These are phyloP conservation scores for Drepana arcuata DNA, from an alignment of 1,140 invertebrate species.

Conservation along the genomic window DNA sequence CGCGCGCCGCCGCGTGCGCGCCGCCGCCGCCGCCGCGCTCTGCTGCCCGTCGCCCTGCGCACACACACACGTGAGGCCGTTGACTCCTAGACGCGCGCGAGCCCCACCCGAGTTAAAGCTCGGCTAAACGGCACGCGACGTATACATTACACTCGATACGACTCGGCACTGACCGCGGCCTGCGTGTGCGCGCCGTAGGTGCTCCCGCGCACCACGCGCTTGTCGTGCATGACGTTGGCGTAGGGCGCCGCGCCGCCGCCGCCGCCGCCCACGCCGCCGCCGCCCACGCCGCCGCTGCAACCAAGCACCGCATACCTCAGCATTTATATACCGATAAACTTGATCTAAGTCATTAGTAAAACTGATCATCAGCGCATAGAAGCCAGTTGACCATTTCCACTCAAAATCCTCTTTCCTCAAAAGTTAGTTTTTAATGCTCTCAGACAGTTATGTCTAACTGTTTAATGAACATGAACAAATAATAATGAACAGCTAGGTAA, in stretches of 20 bases:
- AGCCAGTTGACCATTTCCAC: too few species aligned
- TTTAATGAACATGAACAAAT: too few species aligned
- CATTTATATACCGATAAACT: too few species aligned
- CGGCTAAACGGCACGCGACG: not conserved
- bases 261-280: conserved; percentile 43
- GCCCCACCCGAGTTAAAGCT: too few species aligned
- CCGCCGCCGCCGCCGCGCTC: conserved; percentile 72
- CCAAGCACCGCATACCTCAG: conserved; percentile 1
- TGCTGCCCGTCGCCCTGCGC: conserved; percentile 73
- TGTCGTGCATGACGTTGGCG: conserved; percentile 89
- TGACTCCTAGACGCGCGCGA: too few species aligned
- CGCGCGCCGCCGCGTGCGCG: conserved; percentile 75
- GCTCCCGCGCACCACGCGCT: conserved; percentile 85
- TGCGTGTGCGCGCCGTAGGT: conserved; percentile 77
- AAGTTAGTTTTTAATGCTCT: too few species aligned
- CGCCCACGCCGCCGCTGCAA: conserved; percentile 41
- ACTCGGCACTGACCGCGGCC: conserved; percentile 69
- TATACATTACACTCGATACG: not conserved
- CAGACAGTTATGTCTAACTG: too few species aligned
- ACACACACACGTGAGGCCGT: too few species aligned
- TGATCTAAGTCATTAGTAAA: too few species aligned
- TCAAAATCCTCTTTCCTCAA: too few species aligned
- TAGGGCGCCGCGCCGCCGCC: conserved; percentile 41
- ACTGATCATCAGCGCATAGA: too few species aligned
- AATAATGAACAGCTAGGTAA: too few species aligned